phyloP scores from a whole-genome alignment of 1,140 invertebrate genomes.

The Drosophila carrolli region DNA sequence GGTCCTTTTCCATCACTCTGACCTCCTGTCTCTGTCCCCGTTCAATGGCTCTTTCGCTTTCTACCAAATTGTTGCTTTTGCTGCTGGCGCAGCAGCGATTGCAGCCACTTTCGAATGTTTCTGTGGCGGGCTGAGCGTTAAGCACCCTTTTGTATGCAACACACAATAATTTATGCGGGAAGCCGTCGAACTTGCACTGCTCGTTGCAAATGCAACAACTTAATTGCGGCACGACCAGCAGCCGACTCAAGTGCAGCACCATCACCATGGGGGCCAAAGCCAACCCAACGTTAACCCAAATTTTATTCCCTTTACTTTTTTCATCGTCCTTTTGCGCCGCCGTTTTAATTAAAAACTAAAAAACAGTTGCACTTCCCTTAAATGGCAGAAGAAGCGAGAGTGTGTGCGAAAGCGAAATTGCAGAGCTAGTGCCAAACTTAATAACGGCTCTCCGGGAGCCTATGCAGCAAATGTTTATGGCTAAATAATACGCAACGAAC shows the following conservation, averaged over 20 bases:
- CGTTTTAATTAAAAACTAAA: constrained; percentile 78
- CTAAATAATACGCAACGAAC: constrained; percentile 65
- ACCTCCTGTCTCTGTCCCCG: constrained; percentile 3
- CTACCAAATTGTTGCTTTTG: constrained; percentile 12
- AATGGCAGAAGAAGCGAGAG: constrained; percentile 22
- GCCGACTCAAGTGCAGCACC: constrained; percentile 44
- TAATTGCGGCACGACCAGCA: constrained; percentile 64
- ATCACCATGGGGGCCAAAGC: not conserved
- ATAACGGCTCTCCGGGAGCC: constrained; percentile 60
- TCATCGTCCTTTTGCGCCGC: constrained; percentile 30
- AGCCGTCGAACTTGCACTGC: constrained; percentile 41
- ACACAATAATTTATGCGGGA: constrained; percentile 77
- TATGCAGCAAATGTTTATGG: constrained; percentile 61
- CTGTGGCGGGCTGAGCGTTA: constrained; percentile 59
- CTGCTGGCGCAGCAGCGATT: constrained; percentile 13
- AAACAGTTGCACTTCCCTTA: constrained; percentile 54
- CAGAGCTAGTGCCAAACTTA: constrained; percentile 37
- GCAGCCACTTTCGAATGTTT: constrained; percentile 56
- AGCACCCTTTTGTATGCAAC: constrained; percentile 74
- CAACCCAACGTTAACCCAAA: constrained; percentile 58
- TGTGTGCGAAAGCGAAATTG: constrained; percentile 47
- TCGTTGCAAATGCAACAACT: constrained; percentile 71
- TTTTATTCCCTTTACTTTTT: constrained; percentile 44
- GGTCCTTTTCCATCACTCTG: constrained; percentile 25
- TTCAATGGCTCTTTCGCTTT: constrained; percentile 3